Evolutionary conservation across 2,113 vertebrate genomes (phyloP), one percentile per base, ranked within the genome.

Genomic region (Collichthys lucidus): DNA sequence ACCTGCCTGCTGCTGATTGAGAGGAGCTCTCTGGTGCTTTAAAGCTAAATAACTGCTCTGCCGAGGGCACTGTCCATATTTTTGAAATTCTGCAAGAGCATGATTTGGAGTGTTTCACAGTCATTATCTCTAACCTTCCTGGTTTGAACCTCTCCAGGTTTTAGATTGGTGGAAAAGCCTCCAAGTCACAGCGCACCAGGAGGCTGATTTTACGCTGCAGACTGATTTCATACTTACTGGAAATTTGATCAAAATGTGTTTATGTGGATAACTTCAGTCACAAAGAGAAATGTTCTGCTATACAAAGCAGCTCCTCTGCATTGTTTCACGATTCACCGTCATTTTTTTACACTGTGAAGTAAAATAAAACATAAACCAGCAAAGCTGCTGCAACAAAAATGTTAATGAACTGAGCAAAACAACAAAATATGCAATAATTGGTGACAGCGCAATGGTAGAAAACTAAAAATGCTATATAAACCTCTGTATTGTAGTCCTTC

Each of bases 161-260:
- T 85, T 87, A 88, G 86, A 92, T 91, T 91, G 91, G 86, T 82
- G 84, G 82, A 89, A 90, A 84, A 86, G 86, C 79, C 78, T 88
- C 72, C 12, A 19, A 90, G 89, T 90, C 91, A 92, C 89, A 91
- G 76, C 17, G 2, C 68, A n/a, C 68, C 82, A 57, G 84, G 80
- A 72, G 80, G 74, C 77, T 85, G 84, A 87, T 88, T 88, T 85
- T 56, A 86, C n/a, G 15, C 84, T 2, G 11, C 75, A 67, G 72
- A 77, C 86, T 75, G 74, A 88, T 86, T 88, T 87, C 74, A 90
- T 88, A 74, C 88, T 86, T 59, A 57, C 49, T 56, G 46, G 70
- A 86, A 83, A 88, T 83, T 53, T 86, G 71, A 88, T 91, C 82
- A 79, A 78, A 87, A 77, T 52, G 49, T 78, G 56, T 74, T 74